Evolutionary conservation across 2,797 vertebrate genomes (phyloP).

Genomic region (Acanthurus tractus): DNA sequence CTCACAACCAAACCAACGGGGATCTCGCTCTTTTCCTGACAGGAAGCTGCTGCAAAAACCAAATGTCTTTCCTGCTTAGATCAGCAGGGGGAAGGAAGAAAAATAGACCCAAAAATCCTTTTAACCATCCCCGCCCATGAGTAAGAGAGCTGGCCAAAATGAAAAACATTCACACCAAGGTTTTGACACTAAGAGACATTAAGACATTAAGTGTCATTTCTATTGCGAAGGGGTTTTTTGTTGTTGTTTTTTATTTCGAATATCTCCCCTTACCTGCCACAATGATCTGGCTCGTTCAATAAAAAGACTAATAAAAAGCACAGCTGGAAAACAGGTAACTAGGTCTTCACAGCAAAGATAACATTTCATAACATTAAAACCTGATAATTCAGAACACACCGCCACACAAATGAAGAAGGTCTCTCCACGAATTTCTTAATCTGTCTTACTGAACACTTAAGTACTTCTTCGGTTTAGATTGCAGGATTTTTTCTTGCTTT

Average conservation of each 20-base stretch:
- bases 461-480: neutral
- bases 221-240: neutral
- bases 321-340: constrained; percentile 40
- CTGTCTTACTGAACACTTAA: neutral
- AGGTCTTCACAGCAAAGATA: neutral
- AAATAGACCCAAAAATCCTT: constrained; percentile 41
- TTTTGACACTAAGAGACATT: constrained; percentile 6
- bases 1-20: constrained; percentile 56
- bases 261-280: neutral
- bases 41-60: constrained; percentile 83
- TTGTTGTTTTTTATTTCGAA: too few species aligned
- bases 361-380: neutral
- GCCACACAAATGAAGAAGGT: neutral
- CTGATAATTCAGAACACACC: neutral
- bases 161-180: constrained; percentile 62
- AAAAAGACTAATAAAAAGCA: constrained; percentile 24
- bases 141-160: constrained; percentile 55
- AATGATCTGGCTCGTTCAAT: constrained; percentile 20
- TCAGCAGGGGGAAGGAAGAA: constrained; percentile 78
- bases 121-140: constrained; percentile 69
- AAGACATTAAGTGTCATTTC: constrained; percentile 5
- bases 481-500: neutral
- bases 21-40: constrained; percentile 76
- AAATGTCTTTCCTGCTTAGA: constrained; percentile 85
- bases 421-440: neutral